Percentiles rank a stretch among this genome's conserved stretches.
phyloP scores from a whole-genome alignment of 2,113 vertebrate species.

The Halichoeres trimaculatus region DNA sequence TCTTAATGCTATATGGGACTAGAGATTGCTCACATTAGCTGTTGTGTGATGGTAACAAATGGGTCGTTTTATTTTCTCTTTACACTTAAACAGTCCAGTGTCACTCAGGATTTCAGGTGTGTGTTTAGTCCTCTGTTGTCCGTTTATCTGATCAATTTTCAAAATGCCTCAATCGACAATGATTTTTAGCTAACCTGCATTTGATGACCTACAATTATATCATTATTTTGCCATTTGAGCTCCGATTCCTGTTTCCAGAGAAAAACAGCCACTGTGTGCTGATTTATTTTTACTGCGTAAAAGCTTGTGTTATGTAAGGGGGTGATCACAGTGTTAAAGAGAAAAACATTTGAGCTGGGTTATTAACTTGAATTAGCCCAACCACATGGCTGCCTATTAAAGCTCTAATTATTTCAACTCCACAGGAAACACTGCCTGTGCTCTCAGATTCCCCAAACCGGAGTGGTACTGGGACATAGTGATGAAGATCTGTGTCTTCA shows the following conservation, averaged over 20 bases:
- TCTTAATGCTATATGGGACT: no score
- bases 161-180: no score
- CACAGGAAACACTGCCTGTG: conserved; percentile 86
- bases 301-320: conserved; percentile 12
- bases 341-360: conserved; percentile 41
- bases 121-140: no score
- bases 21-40: no score
- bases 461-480: conserved; percentile 93
- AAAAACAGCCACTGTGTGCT: not conserved
- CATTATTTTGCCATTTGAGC: not conserved
- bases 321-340: conserved; percentile 17
- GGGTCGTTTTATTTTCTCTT: no score
- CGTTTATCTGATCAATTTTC: no score
- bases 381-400: conserved; percentile 29
- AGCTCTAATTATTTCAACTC: conserved; percentile 51
- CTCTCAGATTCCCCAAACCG: conserved; percentile 89
- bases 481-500: conserved; percentile 96
- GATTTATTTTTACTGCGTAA: conserved; percentile 1
- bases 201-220: not conserved
- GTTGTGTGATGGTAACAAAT: no score
- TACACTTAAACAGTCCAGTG: no score
- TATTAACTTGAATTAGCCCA: conserved; percentile 49
- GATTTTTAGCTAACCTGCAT: no score
- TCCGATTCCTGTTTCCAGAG: not conserved
- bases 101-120: no score